A percentile compares a stretch with the other conserved stretches of the same genome.
Evolutionary conservation across 2,888 invertebrate genomes (phyloP).

Genomic region (Agrotis ipsilon): DNA sequence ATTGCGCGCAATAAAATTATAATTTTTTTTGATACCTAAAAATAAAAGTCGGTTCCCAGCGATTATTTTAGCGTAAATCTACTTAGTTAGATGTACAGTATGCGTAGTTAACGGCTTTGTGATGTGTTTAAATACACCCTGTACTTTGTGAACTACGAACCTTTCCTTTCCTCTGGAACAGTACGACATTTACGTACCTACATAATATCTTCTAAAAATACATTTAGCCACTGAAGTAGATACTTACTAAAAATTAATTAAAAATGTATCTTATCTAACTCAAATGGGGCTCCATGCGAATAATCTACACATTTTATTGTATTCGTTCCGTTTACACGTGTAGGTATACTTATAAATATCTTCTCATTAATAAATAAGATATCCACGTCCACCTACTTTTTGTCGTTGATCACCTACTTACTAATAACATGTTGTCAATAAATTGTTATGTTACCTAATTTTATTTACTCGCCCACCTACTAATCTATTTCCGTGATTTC

Average conservation of each 20-base stretch:
- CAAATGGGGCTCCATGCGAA: constrained; percentile 24
- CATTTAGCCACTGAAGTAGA: neutral
- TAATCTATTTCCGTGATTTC: too few species aligned
- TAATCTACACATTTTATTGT: constrained; percentile 14
- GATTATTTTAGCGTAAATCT: too few species aligned
- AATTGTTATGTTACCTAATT: too few species aligned
- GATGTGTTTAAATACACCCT: too few species aligned
- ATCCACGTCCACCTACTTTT: neutral
- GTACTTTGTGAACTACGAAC: constrained; percentile 64
- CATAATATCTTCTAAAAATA: constrained; percentile 23
- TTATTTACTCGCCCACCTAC: too few species aligned
- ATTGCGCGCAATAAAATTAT: too few species aligned
- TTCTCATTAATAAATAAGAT: constrained; percentile 6
- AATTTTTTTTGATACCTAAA: too few species aligned
- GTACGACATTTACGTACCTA: constrained; percentile 8
- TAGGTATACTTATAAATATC: constrained; percentile 7
- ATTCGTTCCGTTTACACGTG: constrained; percentile 28
- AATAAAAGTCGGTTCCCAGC: too few species aligned
- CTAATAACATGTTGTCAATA: too few species aligned
- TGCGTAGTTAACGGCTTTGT: too few species aligned
- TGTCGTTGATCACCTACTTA: too few species aligned
- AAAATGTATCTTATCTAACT: constrained; percentile 8
- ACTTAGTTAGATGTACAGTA: too few species aligned
- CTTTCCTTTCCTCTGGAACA: constrained; percentile 41
- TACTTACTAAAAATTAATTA: neutral